Evolutionary conservation across 2,888 invertebrate genomes (phyloP), one percentile per base, ranked within the genome.

Genomic region (Lasioglossum oenotherae): DNA sequence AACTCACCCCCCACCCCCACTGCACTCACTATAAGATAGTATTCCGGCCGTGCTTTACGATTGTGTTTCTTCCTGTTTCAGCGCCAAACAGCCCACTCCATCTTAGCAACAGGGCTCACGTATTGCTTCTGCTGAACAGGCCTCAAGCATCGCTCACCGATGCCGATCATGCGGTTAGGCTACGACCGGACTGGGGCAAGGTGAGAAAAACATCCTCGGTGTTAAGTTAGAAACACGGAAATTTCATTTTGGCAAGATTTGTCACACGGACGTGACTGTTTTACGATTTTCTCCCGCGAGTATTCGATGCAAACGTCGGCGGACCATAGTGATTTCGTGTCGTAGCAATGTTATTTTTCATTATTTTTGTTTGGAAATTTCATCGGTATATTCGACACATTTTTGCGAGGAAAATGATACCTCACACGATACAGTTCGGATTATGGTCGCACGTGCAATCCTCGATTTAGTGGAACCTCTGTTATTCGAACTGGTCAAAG

Each of bases 161-260:
- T 94, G 97, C 97, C 86, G 97, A 97, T 91, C 95, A 95, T 88
- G 97, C 97, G 44, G 95, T 97, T 77, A 96, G 96, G 90, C 94
- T 96, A 81, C 96, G 96, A 88, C 97, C 97, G 74, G 96, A 96
- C 89, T 97, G 97, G 96, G 96, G 97, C 86, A 97, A 97, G 96
- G 97, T 97, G 94, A 95, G 94, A 44, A 76, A 79, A 38, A 31
- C 44, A 23, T 44, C 80, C 64, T 31, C 64, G 3, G n/a, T 64
- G 0, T 64, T 53, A 4, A 27, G 64, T 64, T 31, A 5, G 31
- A 14, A 31, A 64, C 57, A 12, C 57, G 12, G 10, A n/a, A n/a
- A 57, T n/a, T n/a, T n/a, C 8, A 57, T 57, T 57, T 1, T n/a
- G n/a, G 57, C 57, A 57, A 57, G n/a, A 57, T 57, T 57, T 12